A percentile compares a stretch with the other conserved stretches of the same genome.
Evolutionary conservation across 2,888 invertebrate genomes (phyloP).

Genomic region (Tanytarsus gracilentus): DNA sequence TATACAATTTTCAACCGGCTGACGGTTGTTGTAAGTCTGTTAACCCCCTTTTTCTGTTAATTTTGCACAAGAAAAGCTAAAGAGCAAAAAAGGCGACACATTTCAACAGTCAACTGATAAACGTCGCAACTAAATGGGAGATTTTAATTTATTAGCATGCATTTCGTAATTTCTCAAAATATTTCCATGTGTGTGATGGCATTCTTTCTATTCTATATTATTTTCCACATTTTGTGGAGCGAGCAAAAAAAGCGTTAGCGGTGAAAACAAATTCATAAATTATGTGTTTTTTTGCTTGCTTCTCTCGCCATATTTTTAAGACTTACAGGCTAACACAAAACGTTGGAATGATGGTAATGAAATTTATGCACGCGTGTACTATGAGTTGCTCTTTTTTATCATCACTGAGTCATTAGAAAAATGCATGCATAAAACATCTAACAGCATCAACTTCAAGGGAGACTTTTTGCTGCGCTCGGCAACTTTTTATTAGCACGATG

Average conservation of each 20-base stretch:
- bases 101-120: constrained; percentile 25
- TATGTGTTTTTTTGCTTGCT: constrained; percentile 1
- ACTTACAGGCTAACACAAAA: not conserved
- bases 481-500: too few relatives aligned
- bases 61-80: not conserved
- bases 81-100: constrained; percentile 12
- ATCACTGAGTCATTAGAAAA: not conserved
- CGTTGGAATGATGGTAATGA: constrained; percentile 3
- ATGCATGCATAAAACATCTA: not conserved
- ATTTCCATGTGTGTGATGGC: constrained; percentile 22
- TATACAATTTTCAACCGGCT: not conserved
- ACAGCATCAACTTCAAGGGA: too few relatives aligned
- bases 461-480: too few relatives aligned
- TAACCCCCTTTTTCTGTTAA: not conserved
- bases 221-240: not conserved
- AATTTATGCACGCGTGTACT: constrained; percentile 26
- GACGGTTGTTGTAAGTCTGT: not conserved
- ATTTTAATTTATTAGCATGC: constrained; percentile 23
- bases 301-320: not conserved
- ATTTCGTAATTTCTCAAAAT: constrained; percentile 22
- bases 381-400: not conserved
- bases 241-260: constrained; percentile 6
- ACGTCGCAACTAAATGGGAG: constrained; percentile 26
- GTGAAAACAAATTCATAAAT: constrained; percentile 22
- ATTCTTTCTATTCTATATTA: not conserved